Base-by-base conservation (phyloP, 2,888 invertebrate species). In the Asteroscopus sphinx region DNA sequence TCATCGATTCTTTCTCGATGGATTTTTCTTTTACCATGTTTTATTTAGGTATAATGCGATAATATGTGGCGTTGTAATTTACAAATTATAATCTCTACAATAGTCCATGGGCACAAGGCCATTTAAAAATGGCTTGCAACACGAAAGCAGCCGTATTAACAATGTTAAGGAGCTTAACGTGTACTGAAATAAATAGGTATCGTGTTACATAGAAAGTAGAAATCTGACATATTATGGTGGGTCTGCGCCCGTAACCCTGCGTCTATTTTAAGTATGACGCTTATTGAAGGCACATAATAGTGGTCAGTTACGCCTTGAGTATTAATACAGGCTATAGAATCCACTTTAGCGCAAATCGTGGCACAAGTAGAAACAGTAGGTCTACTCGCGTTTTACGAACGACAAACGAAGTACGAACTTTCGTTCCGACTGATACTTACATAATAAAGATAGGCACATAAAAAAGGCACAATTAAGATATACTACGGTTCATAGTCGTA, bases 191-290 rank as follows among this genome's bases (percentile, higher is more conserved):
- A 72, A 49, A 68, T 73, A 35, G 2, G 28, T 60, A 78, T 75
- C 67, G 60, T 53, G 45, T 72, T 78, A 62, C 74, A 58, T 72
- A 79, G 87, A 88, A 89, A 88, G 85, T 86, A 81, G 86, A 85
- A 85, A 85, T 76, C 74, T 68, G 73, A 71, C 74, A 75, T 81
- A 68, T 54, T 67, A 67, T 53, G 52, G 68, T 63, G 66, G 70
- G 76, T 69, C 62, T 71, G 74, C 63, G 73, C 57, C 67, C 59
- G 62, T 68, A 61, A 65, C 74, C 68, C 57, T 49, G 48, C 54
- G 58, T 55, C 32, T 65, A 68, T 69, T 61, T 44, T 76, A 67
- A 73, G 60, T 66, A 54, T 39, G 32, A 21, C 55, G 48, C 53
- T 76, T 63, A 69, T 69, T 56, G 40, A 26, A 51, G 17, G 8